Evolutionary conservation across 2,797 vertebrate species (phyloP), one percentile per base, ranked within the genome.

Genomic region (Poeciliopsis gracilis): DNA sequence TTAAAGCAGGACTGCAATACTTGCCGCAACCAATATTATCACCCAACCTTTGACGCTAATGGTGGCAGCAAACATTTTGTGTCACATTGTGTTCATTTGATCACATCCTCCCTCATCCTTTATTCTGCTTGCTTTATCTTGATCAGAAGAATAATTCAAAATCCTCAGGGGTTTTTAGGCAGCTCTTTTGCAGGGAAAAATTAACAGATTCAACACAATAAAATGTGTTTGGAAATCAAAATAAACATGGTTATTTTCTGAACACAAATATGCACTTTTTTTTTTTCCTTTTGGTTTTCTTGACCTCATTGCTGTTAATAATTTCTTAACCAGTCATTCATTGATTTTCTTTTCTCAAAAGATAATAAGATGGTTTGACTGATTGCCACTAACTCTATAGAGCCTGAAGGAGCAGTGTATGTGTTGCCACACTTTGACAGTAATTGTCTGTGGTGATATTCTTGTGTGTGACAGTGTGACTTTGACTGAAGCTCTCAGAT

Each of bases 401-500:
- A 77, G 80, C 80, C 78, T 51, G 25, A 25, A 69, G 55, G 55
- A 73, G 72, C n/a, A 59, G 23, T 76, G 47, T 45, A 36, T 78
- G 43, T 69, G 73, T 74, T 43, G 38, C 25, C 66, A 43, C 12
- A 12, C 72, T 20, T 30, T 30, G 80, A 71, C 73, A 53, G 63
- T 63, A 73, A n/a, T 55, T 72, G 70, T 63, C 72, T 78, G 75
- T n/a, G 12, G 49, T 20, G 18, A 69, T 36, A 30, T 73, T 72
- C 76, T 47, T 84, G 82, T 86, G 74, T 84, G 77, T 20, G 30
- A 73, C 59, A 25, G 72, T 3, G 12, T 73, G 77, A 82, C 83
- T 91, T 87, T 91, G 87, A 88, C 80, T 85, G 89, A 89, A 86
- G 84, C 81, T 81, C 81, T 89, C 82, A 84, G 83, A 92, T 89